Evolutionary conservation across 1,140 invertebrate genomes (phyloP), one percentile per base, ranked within the genome.

Genomic region (Gryon sp.): DNA sequence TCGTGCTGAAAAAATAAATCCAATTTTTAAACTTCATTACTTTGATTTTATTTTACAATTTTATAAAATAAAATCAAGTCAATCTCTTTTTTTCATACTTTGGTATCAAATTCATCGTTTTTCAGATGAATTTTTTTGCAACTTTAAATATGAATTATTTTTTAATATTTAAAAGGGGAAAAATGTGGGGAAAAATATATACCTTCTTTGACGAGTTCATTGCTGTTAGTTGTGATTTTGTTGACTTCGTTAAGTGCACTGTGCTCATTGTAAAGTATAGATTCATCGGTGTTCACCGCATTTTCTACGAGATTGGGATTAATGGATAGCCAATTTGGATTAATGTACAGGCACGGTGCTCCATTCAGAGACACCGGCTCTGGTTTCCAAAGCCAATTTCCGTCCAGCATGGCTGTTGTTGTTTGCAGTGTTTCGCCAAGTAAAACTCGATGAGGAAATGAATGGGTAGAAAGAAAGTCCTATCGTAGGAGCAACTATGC

Each of bases 401-500:
- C 72, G 53, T 52, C 28, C 26, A 60, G 28, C 63, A 76, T 76
- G 16, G 7, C 48, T 41, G 7, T 52, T 55, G 41, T 4, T 9
- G n/a, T 15, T 43, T 20, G 9, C 30, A 18, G 40, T 11, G 9
- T 30, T 14, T 48, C 34, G 36, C 41, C 7, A 52, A 36, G 22
- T 38, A 73, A 46, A 55, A 52, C 36, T 22, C 24, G 30, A 41
- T 63, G 59, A 22, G 65, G 12, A 69, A 69, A 40, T 16, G 22
- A 48, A 52, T 40, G 38, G 26, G 7, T 55, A 24, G 32, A 62
- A 62, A 41, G 26, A 41, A 7, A 32, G 62, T 68, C 41, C 34
- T 59, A 43, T 43, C 53, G 28, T 28, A 43, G 57, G 72, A 76
- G 73, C 63, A 45, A 11, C 63, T 46, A 76, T n/a, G 63, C 73